Evolutionary conservation across 2,888 invertebrate genomes (phyloP), one percentile per base, ranked within the genome.

Genomic region (Meghimatium bilineatum): DNA sequence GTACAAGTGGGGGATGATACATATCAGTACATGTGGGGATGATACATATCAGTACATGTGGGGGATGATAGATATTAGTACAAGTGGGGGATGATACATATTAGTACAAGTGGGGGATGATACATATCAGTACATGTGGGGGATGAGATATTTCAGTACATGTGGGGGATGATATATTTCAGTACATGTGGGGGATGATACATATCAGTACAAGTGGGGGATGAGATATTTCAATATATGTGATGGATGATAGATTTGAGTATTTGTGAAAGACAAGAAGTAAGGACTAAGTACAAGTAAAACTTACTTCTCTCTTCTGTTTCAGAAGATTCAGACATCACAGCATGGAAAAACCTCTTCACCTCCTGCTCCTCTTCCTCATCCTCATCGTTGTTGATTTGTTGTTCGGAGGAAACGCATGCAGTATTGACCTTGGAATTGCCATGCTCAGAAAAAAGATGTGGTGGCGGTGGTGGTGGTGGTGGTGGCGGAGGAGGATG

Each of bases 271-370:
- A 44, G 44, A 44, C 12, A 44, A 12, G 12, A 44, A 44, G 44
- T n/a, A n/a, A 67, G 1, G 32, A 12, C 14, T 3, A 34, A 69
- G 5, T 5, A 44, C 5, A 12, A 5, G 44, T 0, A 23, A 52
- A 23, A 87, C 90, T 88, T 87, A 91, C 91, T 87, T 88, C 90
- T 88, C 38, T 89, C 88, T 75, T 88, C 88, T 20, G 87, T 82
- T 67, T 88, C 85, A 14, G 85, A 77, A 75, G 84, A 83, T 49
- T 87, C 87, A 52, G 83, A 77, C 67, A 86, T 82, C 72, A 89
- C 86, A 38, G 90, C 89, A 60, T 87, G 85, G 87, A 91, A 91
- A 84, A 88, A 91, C 78, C 88, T 87, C 66, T 88, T 86, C 71
- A 87, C 82, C 29, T 87, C 87, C 81, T 88, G 86, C 38, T 89